phyloP scores from a whole-genome alignment of 2,113 vertebrate genomes.

The Okapia johnstoni region DNA sequence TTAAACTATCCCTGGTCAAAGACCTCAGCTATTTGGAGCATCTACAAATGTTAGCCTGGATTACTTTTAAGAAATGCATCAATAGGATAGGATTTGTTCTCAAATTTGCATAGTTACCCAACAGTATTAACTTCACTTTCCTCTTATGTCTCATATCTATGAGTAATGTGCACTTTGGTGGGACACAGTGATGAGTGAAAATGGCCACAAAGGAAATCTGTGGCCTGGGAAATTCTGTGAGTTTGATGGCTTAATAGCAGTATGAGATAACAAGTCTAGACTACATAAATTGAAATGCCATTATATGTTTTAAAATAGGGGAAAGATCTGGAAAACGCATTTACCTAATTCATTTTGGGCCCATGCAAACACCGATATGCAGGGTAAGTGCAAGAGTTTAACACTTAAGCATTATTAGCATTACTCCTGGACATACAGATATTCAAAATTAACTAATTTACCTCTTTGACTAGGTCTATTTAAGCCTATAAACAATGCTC shows the following conservation, averaged over 20 bases:
- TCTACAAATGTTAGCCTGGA: background rate
- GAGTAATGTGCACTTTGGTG: background rate
- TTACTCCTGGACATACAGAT: too few species aligned
- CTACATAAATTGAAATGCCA: constrained; percentile 53
- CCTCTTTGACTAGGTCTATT: background rate
- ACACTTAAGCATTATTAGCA: background rate
- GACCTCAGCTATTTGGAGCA: background rate
- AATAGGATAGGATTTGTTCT: background rate
- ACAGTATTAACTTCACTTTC: background rate
- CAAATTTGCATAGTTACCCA: constrained; percentile 22
- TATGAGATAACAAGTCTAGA: constrained; percentile 68
- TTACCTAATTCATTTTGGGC: constrained; percentile 48
- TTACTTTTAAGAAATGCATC: background rate
- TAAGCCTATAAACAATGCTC: background rate
- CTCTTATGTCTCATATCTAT: background rate
- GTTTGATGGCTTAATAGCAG: constrained; percentile 56
- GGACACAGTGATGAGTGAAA: constrained; percentile 38
- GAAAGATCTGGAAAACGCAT: constrained; percentile 57
- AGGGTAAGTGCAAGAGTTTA: background rate
- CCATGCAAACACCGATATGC: background rate
- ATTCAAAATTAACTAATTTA: background rate
- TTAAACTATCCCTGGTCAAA: background rate
- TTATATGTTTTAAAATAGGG: constrained; percentile 52
- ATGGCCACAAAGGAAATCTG: constrained; percentile 40
- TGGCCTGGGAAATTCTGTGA: constrained; percentile 44